phyloP scores from a whole-genome alignment of 2,113 vertebrate species.

The Rissa tridactyla region DNA sequence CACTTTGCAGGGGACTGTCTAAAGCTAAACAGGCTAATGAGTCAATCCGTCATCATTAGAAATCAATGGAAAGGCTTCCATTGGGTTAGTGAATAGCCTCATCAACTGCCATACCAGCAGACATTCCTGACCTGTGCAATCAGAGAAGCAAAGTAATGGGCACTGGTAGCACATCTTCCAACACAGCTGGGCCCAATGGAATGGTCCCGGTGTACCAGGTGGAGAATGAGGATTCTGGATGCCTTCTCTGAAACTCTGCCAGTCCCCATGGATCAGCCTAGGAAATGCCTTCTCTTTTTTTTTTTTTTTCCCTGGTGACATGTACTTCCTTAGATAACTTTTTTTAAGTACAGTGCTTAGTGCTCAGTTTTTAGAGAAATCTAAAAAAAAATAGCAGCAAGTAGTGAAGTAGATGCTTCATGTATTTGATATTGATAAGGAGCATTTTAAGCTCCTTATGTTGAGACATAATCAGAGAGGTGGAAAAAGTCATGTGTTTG shows the following conservation, averaged over 20 bases:
- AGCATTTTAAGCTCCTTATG: not conserved
- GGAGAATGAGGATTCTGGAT: not conserved
- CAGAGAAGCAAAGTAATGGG: not conserved
- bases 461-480: not conserved
- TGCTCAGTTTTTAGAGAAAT: not conserved
- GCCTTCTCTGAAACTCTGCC: not conserved
- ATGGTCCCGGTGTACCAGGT: rapidly evolving
- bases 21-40: not conserved
- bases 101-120: not conserved
- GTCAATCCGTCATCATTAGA: not conserved
- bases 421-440: not conserved
- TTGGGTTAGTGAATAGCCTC: not conserved
- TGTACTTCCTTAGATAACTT: not conserved
- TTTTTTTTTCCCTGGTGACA: not conserved
- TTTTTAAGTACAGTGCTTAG: not conserved
- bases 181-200: not conserved
- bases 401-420: not conserved
- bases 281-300: not conserved
- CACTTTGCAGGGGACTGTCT: not conserved
- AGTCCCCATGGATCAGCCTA: not conserved
- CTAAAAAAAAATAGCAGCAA: not conserved
- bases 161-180: not conserved
- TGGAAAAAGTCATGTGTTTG: not conserved
- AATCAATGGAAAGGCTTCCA: not conserved
- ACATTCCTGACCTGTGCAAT: not conserved